Base-by-base conservation (phyloP, 2,888 invertebrate genomes). In the Campoplex nolae region DNA sequence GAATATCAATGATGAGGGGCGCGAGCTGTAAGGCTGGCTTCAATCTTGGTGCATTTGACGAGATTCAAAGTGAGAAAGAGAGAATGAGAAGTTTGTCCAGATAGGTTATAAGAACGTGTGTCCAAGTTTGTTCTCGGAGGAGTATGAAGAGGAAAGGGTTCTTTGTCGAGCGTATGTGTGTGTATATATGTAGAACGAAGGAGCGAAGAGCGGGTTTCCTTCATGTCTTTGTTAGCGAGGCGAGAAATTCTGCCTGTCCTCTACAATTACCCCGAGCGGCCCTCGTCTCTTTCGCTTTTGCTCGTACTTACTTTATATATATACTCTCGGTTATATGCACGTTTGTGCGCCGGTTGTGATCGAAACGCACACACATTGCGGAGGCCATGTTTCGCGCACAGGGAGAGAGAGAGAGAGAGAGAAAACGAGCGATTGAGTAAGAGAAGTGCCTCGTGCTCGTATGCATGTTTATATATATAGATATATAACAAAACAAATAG, bases 181-280 rank as follows among this genome's bases (percentile, higher is more conserved):
- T 71, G 71, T 80, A 68, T 32, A 58, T 42, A 74, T 56, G 65
- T 28, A 32, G 62, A 75, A 76, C 48, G 67, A 42, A 77, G n/a
- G 79, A 32, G 45, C 71, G 78, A 62, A 11, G 51, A 84, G 87
- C 84, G 87, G 84, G 87, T 93, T 93, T 92, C 92, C 85, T 93
- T 92, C 92, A 89, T 91, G 93, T 93, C 94, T 93, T 94, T 94
- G 94, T 93, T 93, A 91, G 91, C 92, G 92, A 93, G 94, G 94
- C 93, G 94, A 93, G 94, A 94, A 93, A 94, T 92, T 92, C 93
- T 92, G 79, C 90, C 93, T 91, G 93, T 93, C 92, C 93, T 93
- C 90, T 91, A 93, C 93, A 92, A 93, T 93, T 92, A 92, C 90
- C 89, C 89, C 56, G 80, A 81, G 83, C 84, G 86, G 81, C 85